A percentile compares a stretch with the other conserved stretches of the same genome.
These are phyloP conservation scores for Brachionus rubens DNA, from an alignment of 1,140 invertebrate genomes.

Conservation along the genomic window DNA sequence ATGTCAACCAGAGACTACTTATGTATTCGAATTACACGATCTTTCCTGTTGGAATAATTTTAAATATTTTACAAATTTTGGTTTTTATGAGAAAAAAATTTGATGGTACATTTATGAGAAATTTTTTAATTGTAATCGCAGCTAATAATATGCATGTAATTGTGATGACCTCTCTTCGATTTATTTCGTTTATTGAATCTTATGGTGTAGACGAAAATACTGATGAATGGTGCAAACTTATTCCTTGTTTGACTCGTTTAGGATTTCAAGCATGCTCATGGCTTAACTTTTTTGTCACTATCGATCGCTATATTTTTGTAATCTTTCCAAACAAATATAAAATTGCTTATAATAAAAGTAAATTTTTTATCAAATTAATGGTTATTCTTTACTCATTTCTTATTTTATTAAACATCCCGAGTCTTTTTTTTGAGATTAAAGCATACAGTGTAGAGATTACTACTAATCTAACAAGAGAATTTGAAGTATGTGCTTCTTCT, in stretches of 20 bases:
- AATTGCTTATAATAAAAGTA: neutral
- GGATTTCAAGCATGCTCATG: neutral
- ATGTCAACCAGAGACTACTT: neutral
- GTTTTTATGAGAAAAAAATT: constrained; percentile 13
- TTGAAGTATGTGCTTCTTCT: too few species aligned
- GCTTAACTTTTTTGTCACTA: neutral
- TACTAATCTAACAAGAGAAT: too few species aligned
- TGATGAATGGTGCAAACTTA: neutral
- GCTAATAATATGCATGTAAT: neutral
- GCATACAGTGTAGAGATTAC: too few species aligned
- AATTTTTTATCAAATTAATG: neutral
- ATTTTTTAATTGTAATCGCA: neutral
- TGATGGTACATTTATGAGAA: neutral
- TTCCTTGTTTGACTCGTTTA: neutral
- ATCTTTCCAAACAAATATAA: neutral
- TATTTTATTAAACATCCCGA: neutral
- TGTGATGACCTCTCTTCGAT: neutral
- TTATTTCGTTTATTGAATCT: neutral
- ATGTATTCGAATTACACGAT: neutral
- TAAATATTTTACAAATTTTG: neutral
- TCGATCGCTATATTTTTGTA: neutral
- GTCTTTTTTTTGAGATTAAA: neutral
- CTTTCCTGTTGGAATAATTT: neutral
- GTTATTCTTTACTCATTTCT: neutral
- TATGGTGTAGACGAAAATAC: neutral